Base-by-base conservation (phyloP, 2,888 invertebrate genomes). In the Chrysopilus asiliformis region DNA sequence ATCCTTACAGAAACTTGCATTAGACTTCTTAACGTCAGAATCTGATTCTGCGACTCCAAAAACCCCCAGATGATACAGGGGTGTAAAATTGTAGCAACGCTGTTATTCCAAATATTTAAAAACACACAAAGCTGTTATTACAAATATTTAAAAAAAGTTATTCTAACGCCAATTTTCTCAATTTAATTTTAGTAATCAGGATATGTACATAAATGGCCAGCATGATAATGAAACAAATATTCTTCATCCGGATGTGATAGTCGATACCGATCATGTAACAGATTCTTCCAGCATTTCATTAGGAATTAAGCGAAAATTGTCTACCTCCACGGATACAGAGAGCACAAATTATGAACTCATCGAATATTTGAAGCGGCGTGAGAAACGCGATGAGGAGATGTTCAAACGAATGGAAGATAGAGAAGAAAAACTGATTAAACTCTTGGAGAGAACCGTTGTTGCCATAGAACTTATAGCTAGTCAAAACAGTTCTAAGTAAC, bases 231-330 rank as follows among this genome's bases (percentile, higher is more conserved):
- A 35, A 32, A 26, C 27, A 7, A 60, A 57, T 36, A 53, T 61
- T 24, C 44, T 62, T 38, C 60, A 62, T 46, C 62, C 63, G 19
- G 62, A 61, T 49, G 63, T 61, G 9, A 62, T 62, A 39, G 63
- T 62, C 24, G 62, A 61, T 32, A 61, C 63, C 5, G 38, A 61
- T 36, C 58, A 59, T 45, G 46, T 62, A 2, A 57, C 63, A 18
- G 61, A 62, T 36, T 56, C 58, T 46, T 53, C 52, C 35, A 53
- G 51, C 31, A 38, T 43, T 30, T 30, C 33, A 31, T 14, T 34
- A 32, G 9, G 36, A 41, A 58, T 53, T 25, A 59, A 59, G 40
- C 55, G 61, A 1, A 61, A 61, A 43, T 17, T 31, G 13, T 32
- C 31, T 34, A 61, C 60, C 4, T 61, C 60, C n/a, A 60, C 61